Evolutionary conservation across 2,797 vertebrate species (phyloP), one percentile per base, ranked within the genome.

Genomic region (Coregonus suidteri): DNA sequence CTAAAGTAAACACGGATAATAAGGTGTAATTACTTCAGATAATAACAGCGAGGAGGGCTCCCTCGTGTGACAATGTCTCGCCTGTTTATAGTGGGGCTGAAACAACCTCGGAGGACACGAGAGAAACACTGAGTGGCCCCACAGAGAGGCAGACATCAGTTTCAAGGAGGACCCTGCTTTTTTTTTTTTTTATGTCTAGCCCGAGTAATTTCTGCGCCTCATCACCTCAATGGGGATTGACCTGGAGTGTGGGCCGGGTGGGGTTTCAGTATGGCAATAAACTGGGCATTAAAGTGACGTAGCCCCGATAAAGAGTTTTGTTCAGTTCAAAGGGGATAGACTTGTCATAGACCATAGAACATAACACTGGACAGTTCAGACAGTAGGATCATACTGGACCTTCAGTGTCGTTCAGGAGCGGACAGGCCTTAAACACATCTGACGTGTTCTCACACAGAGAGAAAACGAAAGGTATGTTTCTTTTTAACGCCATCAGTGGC

Each of bases 1-100:
- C 95, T 95, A 98, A 97, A 95, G 96, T 97, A 98, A 99, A 98
- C 96, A 97, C 94, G 94, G 94, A 96, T 96, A 99, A 98, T 96
- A 96, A 96, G 96, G 92, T 94, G 93, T 97, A 98, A 99, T 98
- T 98, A 96, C 96, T 95, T 95, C 91, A 94, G 96, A 97, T 97
- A 98, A 97, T 47, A 47, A 47, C 95, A 95, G 94, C 88, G 89
- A 95, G 94, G 90, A 91, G 88, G 87, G 88, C 87, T 90, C 88
- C 89, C 84, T 89, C 88, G 93, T 90, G 94, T 95, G 96, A 96
- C 96, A 98, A 96, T 94, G 94, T 83, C 71, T 90, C 92, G 93
- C 93, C 96, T 97, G 95, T 96, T 96, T 96, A 95, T 96, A 94
- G 88, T 85, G 93, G 94, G 91, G 79, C 73, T 89, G 94, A 94